Evolutionary conservation across 2,888 invertebrate species (phyloP), one percentile per base, ranked within the genome.

Genomic region (Machimus atricapillus): DNA sequence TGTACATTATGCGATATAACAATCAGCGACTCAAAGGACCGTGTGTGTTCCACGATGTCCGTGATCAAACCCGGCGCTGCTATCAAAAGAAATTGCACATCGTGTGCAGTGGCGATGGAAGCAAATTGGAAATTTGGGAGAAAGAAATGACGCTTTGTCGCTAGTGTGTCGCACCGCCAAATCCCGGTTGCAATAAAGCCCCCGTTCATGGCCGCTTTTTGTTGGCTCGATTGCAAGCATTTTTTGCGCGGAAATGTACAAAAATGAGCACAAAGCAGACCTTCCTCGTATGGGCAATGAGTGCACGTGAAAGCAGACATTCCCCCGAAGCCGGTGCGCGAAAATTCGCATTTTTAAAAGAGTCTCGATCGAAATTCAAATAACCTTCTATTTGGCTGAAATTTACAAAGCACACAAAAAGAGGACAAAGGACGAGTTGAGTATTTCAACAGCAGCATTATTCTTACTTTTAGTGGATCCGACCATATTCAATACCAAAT

Each of bases 1-100:
- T 78, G 78, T 78, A 19, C 40, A 78, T 78, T 37, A 43, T 40
- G 78, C 78, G 40, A 78, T 46, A 40, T 78, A 76, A 78, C 78
- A 78, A 78, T 78, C 40, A 66, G 16, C 46, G 40, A 78, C 40
- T 19, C 78, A 78, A 43, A 78, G 76, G 76, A 12, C 66, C 19
- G 19, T 19, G 66, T 27, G 23, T 58, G n/a, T 58, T 23, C 66
- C 66, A 52, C 66, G 66, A 66, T 23, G 43, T 66, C 66, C 66
- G 66, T 66, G 66, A 66, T 66, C 19, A 66, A 66, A 27, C 23
- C 66, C 9, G 66, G 66, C 66, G 27, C 23, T 66, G 66, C 66
- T 23, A 66, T 66, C 66, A 66, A 66, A 66, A 66, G 66, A 66
- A 66, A 66, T 66, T 66, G 66, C 66, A 66, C 66, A 66, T 66